Evolutionary conservation across 64 coral and sea anemone genomes (phyloP).

Genomic region (Montipora foliosa): DNA sequence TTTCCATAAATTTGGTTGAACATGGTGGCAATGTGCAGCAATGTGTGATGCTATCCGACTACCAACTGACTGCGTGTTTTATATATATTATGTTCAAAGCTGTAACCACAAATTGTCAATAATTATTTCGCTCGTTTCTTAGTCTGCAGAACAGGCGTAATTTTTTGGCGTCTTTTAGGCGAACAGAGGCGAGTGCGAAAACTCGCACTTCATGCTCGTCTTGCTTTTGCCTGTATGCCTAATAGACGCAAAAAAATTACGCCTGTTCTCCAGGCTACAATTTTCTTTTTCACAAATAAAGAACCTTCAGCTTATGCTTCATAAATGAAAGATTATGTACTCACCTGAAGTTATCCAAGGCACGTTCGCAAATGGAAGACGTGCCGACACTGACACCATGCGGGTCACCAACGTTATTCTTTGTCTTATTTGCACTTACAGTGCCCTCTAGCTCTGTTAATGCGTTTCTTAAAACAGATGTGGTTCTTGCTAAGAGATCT

Average conservation of each 20-base stretch:
- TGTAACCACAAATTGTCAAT: too few species aligned
- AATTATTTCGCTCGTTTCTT: not conserved
- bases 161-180: not conserved
- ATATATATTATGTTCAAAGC: too few species aligned
- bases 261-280: not conserved
- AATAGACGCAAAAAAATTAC: not conserved
- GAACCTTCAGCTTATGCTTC: not conserved
- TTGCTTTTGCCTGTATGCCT: not conserved
- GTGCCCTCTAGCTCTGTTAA: not conserved
- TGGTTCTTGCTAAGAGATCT: not conserved
- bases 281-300: not conserved
- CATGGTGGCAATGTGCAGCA: too few species aligned
- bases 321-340: not conserved
- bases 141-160: not conserved
- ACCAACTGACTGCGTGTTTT: too few species aligned
- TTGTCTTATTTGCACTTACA: not conserved
- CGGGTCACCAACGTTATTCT: not conserved
- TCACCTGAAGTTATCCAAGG: not conserved
- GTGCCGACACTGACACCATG: not conserved
- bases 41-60: too few species aligned
- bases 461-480: not conserved
- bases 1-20: too few species aligned
- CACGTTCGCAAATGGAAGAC: not conserved
- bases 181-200: not conserved
- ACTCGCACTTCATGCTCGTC: not conserved